Percentiles rank a stretch among this genome's conserved stretches.
These are phyloP conservation scores for Heliocidaris erythrogramma DNA, from an alignment of 35 echinoderm and acorn worm genomes.

Conservation along the genomic window DNA sequence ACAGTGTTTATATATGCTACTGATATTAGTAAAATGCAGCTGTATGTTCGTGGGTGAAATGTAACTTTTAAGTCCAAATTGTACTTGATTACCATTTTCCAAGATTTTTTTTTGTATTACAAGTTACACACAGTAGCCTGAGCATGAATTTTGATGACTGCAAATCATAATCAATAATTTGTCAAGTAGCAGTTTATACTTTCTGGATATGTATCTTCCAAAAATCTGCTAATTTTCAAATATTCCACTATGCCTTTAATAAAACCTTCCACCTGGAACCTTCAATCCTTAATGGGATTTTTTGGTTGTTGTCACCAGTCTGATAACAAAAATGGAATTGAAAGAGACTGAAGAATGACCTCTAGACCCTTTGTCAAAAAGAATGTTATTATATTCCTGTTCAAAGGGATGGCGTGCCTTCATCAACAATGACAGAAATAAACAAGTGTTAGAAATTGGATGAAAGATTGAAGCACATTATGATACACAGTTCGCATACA, in stretches of 20 bases:
- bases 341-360: neutral
- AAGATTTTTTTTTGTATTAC: too few relatives aligned
- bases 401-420: neutral
- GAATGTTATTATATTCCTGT: neutral
- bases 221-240: too few relatives aligned
- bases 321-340: neutral
- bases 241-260: neutral
- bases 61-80: too few relatives aligned
- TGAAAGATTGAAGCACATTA: neutral
- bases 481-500: neutral
- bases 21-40: too few relatives aligned
- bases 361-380: slow-evolving; percentile 10
- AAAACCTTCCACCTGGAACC: neutral
- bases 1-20: too few relatives aligned
- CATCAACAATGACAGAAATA: neutral
- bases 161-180: too few relatives aligned
- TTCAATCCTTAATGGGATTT: neutral
- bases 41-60: too few relatives aligned
- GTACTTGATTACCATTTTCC: too few relatives aligned
- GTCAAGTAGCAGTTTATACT: too few relatives aligned
- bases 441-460: neutral
- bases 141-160: too few relatives aligned
- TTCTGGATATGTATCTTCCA: too few relatives aligned
- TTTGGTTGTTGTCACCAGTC: neutral
- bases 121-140: too few relatives aligned